Evolutionary conservation across 2,113 vertebrate species (phyloP), one percentile per base, ranked within the genome.

Genomic region (Alouatta palliata): DNA sequence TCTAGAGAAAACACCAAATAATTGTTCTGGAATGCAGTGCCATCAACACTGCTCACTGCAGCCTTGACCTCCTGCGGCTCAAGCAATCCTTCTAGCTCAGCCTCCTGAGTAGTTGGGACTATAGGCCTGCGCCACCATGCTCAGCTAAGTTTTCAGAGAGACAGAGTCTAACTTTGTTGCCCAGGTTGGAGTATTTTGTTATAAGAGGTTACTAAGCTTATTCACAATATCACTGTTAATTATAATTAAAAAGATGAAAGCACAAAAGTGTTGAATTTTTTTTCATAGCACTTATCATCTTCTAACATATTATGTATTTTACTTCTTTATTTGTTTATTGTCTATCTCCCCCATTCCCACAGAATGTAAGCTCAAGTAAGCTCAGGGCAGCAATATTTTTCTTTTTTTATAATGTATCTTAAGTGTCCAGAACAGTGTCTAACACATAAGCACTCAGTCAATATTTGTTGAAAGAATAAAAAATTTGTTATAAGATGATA

Each of bases 21-120:
- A 95, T n/a, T 93, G 86, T 25, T 90, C 64, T 77, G 43, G 73
- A 97, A 84, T 90, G 45, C 89, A 12, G 88, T 77, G 56, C 71
- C 25, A 71, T 64, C 61, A 64, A 64, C 61, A 64, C 12, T 30
- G 61, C 27, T 64, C 61, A 30, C 27, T 64, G 61, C 27, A 32
- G 27, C 61, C 27, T 64, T 32, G 61, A 64, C 61, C 61, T 64
- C 61, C 61, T 64, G 27, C 12, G 13, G 27, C 61, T 64, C 61
- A 64, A 64, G 27, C 61, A 64, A 32, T 32, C 61, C 61, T 64
- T 64, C 27, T 64, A 64, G 61, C 12, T 64, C 61, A 64, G 12
- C 61, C 6, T 32, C 61, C 27, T 32, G 61, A 64, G 27, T 64
- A 64, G 61, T 32, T 64, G 61, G 61, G 27, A 32, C 61, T 32